phyloP scores from a whole-genome alignment of 2,888 invertebrate genomes.

The Oligia fasciuncula region DNA sequence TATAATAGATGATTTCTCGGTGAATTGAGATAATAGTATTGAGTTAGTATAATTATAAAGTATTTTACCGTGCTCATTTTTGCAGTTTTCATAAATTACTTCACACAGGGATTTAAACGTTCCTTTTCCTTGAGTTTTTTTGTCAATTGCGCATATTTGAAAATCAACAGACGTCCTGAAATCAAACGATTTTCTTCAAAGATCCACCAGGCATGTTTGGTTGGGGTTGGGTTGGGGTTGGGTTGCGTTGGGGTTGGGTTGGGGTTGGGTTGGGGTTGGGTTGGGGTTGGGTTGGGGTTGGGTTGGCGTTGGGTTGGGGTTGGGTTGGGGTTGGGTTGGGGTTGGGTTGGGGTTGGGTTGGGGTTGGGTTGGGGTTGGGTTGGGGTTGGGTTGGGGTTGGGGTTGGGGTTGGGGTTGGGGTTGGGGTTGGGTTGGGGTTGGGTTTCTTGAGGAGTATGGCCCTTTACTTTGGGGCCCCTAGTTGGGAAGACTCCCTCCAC shows the following conservation, averaged over 20 bases:
- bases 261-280: too few species aligned
- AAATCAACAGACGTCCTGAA: constrained; percentile 11
- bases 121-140: neutral
- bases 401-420: neutral
- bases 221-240: too few species aligned
- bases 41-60: neutral
- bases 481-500: too few species aligned
- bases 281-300: too few species aligned
- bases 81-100: constrained; percentile 76
- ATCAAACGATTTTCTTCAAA: constrained; percentile 8
- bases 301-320: too few species aligned
- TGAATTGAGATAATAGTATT: neutral
- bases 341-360: too few species aligned
- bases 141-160: constrained; percentile 9
- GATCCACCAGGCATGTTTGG: neutral
- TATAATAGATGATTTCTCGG: neutral
- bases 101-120: constrained; percentile 70
- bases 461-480: too few species aligned
- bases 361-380: too few species aligned
- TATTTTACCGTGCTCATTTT: constrained; percentile 51
- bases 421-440: neutral
- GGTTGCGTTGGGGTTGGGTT: too few species aligned
- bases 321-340: neutral
- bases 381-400: neutral
- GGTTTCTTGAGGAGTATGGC: too few species aligned